phyloP scores from a whole-genome alignment of 2,888 invertebrate species.

The Camponotus fellah region DNA sequence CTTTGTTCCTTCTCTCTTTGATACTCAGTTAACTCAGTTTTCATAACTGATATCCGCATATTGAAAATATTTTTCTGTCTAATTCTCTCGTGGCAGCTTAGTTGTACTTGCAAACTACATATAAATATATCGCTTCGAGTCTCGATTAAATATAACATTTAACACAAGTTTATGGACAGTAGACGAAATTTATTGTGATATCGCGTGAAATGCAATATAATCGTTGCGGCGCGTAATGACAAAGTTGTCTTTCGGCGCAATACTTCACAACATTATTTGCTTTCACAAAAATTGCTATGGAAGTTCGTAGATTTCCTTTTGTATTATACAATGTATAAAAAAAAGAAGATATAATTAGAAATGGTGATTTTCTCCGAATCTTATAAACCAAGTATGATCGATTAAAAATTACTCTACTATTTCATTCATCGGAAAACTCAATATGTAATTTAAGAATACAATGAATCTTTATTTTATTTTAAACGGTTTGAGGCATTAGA shows the following conservation, averaged over 20 bases:
- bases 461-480: constrained; percentile 51
- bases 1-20: neutral
- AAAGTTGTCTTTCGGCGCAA: constrained; percentile 51
- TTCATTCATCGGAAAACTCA: constrained; percentile 19
- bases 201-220: constrained; percentile 8
- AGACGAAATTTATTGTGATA: constrained; percentile 39
- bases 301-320: constrained; percentile 56
- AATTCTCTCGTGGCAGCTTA: neutral
- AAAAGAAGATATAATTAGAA: constrained; percentile 34
- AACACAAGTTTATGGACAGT: neutral
- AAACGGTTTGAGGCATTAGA: constrained; percentile 31
- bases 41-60: neutral
- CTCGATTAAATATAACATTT: constrained; percentile 30
- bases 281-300: constrained; percentile 36
- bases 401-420: constrained; percentile 22
- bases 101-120: constrained; percentile 3
- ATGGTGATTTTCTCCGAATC: constrained; percentile 38
- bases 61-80: constrained; percentile 2
- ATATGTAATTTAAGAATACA: constrained; percentile 64
- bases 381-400: neutral
- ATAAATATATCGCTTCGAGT: constrained; percentile 10
- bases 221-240: constrained; percentile 53
- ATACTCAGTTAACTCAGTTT: neutral
- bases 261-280: constrained; percentile 41
- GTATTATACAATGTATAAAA: constrained; percentile 57